These are phyloP conservation scores for Halocaridina rubra DNA, from an alignment of 2,888 invertebrate species.

Conservation along the genomic window DNA sequence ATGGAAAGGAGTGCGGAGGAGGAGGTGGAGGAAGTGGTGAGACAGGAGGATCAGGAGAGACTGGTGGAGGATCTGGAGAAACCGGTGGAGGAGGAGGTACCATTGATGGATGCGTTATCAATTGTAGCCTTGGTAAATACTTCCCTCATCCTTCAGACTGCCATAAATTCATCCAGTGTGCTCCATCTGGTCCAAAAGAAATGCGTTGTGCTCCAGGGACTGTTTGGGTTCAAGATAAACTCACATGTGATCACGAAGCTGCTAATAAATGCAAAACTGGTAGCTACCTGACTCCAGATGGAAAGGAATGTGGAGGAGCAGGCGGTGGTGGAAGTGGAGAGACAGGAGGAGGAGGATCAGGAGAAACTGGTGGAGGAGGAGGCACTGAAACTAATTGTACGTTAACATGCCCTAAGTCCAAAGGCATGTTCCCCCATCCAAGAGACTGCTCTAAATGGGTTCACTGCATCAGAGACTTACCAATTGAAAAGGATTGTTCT, in stretches of 20 bases:
- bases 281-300: background rate
- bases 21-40: background rate
- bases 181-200: conserved; percentile 23
- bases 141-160: conserved; percentile 60
- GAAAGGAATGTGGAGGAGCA: background rate
- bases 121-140: conserved; percentile 13
- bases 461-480: conserved; percentile 17
- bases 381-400: conserved; percentile 7
- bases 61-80: background rate
- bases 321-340: background rate
- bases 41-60: background rate
- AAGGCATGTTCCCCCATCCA: conserved; percentile 58
- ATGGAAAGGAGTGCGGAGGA: background rate
- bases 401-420: conserved; percentile 23
- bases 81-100: background rate
- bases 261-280: background rate
- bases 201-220: conserved; percentile 40
- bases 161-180: conserved; percentile 60
- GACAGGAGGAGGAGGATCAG: background rate
- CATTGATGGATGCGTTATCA: conserved; percentile 6
- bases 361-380: background rate
- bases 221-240: background rate
- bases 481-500: conserved; percentile 58
- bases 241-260: background rate
- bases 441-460: conserved; percentile 58